These are phyloP conservation scores for Leptopilina clavipes DNA, from an alignment of 1,140 invertebrate genomes.

Conservation along the genomic window DNA sequence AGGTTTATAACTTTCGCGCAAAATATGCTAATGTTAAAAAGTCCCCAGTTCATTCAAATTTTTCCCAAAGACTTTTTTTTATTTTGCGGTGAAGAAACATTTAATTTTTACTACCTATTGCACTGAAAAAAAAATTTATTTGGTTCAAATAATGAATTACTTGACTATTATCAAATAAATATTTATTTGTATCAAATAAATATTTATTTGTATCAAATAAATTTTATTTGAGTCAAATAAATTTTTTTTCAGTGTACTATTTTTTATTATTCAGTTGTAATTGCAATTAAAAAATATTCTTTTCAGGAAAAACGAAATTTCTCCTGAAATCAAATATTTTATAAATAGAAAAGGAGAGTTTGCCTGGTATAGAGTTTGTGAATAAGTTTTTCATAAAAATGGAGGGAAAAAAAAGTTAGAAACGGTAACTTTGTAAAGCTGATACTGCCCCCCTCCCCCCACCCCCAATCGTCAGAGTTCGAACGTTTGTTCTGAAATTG, in stretches of 20 bases:
- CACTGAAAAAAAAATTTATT: too few species aligned
- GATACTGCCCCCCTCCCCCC: not conserved
- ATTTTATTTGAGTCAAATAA: not conserved
- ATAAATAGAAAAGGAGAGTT: not conserved
- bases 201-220: too few species aligned
- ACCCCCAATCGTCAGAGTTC: not conserved
- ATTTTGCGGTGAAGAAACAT: not conserved
- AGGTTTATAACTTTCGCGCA: not conserved
- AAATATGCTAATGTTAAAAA: constrained; percentile 18
- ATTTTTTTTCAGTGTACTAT: too few species aligned
- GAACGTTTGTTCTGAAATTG: constrained; percentile 61
- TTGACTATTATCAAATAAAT: too few species aligned
- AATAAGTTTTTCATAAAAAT: constrained; percentile 7
- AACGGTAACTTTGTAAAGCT: constrained; percentile 29
- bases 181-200: too few species aligned
- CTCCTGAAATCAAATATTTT: not conserved
- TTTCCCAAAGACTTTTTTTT: constrained; percentile 8
- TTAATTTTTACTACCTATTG: not conserved
- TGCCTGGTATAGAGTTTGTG: not conserved
- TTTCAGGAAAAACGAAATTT: too few species aligned
- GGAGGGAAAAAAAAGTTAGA: not conserved
- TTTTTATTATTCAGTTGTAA: too few species aligned
- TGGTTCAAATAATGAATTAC: too few species aligned
- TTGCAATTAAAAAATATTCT: too few species aligned
- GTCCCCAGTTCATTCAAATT: not conserved